Evolutionary conservation across 1,140 invertebrate genomes (phyloP).

Genomic region (Cryptotermes secundus): DNA sequence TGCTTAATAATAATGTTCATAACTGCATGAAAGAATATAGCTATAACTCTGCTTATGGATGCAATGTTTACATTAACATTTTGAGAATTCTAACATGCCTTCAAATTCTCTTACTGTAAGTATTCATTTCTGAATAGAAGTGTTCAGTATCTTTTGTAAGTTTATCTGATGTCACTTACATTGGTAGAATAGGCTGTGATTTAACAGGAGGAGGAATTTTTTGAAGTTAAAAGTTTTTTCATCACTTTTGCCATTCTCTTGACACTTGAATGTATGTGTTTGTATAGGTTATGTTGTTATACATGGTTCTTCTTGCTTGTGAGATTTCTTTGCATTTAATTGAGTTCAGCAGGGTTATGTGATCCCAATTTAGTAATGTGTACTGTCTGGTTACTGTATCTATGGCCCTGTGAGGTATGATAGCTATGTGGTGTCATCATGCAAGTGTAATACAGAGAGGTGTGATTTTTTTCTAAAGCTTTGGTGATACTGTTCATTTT

Average conservation of each 20-base stretch:
- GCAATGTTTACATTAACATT: neutral
- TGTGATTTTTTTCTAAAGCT: too few relatives aligned
- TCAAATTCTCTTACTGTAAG: neutral
- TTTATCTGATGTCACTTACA: neutral
- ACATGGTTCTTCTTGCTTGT: neutral
- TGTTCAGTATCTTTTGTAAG: neutral
- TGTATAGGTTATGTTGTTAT: neutral
- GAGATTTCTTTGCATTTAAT: neutral
- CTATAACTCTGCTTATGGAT: conserved; percentile 8
- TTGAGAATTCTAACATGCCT: neutral
- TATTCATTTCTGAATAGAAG: neutral
- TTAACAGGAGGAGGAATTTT: too few relatives aligned
- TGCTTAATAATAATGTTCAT: neutral
- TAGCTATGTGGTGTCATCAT: too few relatives aligned
- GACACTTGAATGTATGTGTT: neutral
- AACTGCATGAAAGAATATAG: neutral
- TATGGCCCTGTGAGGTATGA: too few relatives aligned
- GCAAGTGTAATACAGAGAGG: too few relatives aligned
- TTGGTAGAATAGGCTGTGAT: neutral
- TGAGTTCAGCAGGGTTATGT: neutral
- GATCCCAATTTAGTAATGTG: too few relatives aligned
- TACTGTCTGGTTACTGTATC: too few relatives aligned
- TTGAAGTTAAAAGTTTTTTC: neutral
- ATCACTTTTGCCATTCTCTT: neutral
- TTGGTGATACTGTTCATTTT: too few relatives aligned